Evolutionary conservation across 2,113 vertebrate species (phyloP), one percentile per base, ranked within the genome.

Genomic region (Dasypus novemcinctus): DNA sequence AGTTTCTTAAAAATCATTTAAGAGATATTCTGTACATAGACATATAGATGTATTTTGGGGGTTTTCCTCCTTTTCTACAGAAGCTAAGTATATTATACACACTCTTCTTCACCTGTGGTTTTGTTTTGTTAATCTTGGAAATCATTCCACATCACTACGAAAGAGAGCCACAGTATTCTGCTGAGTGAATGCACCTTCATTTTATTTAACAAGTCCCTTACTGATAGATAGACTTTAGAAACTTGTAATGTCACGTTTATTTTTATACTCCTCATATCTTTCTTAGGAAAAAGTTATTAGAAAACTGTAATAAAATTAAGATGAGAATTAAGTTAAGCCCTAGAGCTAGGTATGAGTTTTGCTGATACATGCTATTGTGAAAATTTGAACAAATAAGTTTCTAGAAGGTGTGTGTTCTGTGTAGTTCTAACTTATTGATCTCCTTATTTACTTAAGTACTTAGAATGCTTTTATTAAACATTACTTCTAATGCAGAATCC

Each of bases 101-200:
- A 36, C 27, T 95, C 15, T 92, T 87, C n/a, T 80, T 8, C 0
- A 87, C 23, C 31, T 68, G 81, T 68, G 81, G 36, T 91, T 88
- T 87, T 92, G n/a, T 84, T 87, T 94, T 96, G 17, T 89, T 90
- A 33, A 68, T 97, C 38, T 93, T 78, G 23, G 36, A 85, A 96
- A 76, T 80, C 21, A 75, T 90, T 96, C 33, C 20, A 4, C 81
- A 54, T 80, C 46, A 68, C 5, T 87, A 66, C n/a, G 59, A 63
- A 86, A 59, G 29, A 93, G 4, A 93, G 31, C 8, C 20, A 79
- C 59, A 88, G 21, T 92, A 52, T 86, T 91, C 49, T 93, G 17
- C 61, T 90, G 52, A 81, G 68, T 90, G 36, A 94, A 71, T 91
- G 20, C 6, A 72, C 3, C 78, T 89, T 89, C 18, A 43, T 89